Base-by-base conservation (phyloP, 1,140 invertebrate species). In the Drosophila parabipectinata region DNA sequence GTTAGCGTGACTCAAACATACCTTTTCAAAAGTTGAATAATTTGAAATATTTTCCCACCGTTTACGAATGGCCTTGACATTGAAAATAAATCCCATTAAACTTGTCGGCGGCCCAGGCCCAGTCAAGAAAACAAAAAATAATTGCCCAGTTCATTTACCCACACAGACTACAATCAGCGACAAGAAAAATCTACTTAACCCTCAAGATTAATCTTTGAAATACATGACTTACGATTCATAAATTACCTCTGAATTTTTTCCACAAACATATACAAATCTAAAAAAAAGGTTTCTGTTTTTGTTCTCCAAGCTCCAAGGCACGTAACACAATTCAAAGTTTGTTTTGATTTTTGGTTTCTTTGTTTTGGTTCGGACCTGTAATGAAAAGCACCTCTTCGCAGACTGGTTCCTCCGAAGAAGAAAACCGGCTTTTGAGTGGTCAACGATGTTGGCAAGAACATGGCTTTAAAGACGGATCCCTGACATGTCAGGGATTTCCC, bases 61-160 rank as follows among this genome's bases (percentile, higher is more conserved):
- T 14, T 73, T 73, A 73, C 68, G 62, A 73, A 41, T 24, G 68
- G 47, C 72, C 72, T 66, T 75, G 72, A 76, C 72, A 76, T 76
- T 68, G 55, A 75, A 64, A 51, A 58, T 9, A 45, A 68, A 69
- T 32, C 39, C 52, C 7, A 52, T 57, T 45, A 64, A 64, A 47
- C 50, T 45, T 64, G 9, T 53, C 52, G 60, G 15, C 60, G 39
- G 26, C 41, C 21, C 30, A 21, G 21, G 21, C 21, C 21, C 21
- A 26, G 54, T 14, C 21, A 9, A 39, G 57, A 47, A 51, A 15
- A 48, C 26, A 18, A 59, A 51, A 59, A 76, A 54, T 54, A 76
- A 68, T 76, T 66, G 34, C 32, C 15, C 9, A 26, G 21, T 48
- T 30, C 56, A 37, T 48, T 53, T 50, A 14, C 32, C 55, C 55